Evolutionary conservation across 1,140 invertebrate species (phyloP).

Genomic region (Aphis craccivora): DNA sequence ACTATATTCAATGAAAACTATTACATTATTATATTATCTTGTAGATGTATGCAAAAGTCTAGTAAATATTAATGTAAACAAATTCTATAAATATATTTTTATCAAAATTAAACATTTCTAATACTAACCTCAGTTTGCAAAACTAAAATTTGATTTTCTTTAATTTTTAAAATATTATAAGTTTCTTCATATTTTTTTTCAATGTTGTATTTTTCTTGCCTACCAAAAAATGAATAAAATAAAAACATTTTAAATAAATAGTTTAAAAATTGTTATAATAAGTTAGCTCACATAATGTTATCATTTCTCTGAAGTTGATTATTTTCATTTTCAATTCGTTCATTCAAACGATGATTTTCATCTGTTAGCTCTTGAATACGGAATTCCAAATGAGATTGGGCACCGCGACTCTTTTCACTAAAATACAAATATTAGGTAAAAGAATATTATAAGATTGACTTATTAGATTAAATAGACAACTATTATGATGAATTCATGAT

Average conservation of each 20-base stretch:
- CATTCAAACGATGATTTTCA: slow-evolving; percentile 53
- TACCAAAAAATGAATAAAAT: slow-evolving; percentile 12
- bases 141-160: slow-evolving; percentile 55
- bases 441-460: not conserved
- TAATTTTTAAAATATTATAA: slow-evolving; percentile 43
- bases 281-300: not conserved
- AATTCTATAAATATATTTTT: not conserved
- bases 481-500: not conserved
- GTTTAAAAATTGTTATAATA: not conserved
- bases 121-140: slow-evolving; percentile 49
- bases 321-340: slow-evolving; percentile 1
- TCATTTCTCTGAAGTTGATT: not conserved
- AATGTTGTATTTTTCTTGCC: slow-evolving; percentile 30
- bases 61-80: too few relatives aligned
- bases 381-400: slow-evolving; percentile 41
- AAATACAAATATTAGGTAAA: not conserved
- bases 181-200: slow-evolving; percentile 54
- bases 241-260: not conserved
- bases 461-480: not conserved
- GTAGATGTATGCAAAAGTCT: not conserved
- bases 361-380: slow-evolving; percentile 51
- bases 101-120: not conserved
- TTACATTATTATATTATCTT: not conserved
- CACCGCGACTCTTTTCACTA: slow-evolving; percentile 2
- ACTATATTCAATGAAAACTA: not conserved